A percentile compares a stretch with the other conserved stretches of the same genome.
Evolutionary conservation across 1,140 invertebrate species (phyloP).

Genomic region (Cydia amplana): DNA sequence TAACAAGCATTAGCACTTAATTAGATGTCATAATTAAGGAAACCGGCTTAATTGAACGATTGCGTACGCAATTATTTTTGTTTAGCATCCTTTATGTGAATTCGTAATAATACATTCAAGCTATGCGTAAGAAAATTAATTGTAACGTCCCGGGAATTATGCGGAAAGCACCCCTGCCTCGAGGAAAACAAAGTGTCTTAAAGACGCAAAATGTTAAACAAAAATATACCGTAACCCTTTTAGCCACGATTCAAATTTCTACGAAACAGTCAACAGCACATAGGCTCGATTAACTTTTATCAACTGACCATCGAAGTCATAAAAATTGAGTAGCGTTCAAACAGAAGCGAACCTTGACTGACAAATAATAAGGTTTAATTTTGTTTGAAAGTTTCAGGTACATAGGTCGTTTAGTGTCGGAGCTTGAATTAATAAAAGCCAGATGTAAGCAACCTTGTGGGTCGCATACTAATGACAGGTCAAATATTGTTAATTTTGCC

Average conservation of each 20-base stretch:
- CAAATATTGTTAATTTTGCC: slow-evolving; percentile 32
- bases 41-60: neutral
- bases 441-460: slow-evolving; percentile 27
- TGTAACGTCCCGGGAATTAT: slow-evolving; percentile 5
- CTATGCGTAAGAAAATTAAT: slow-evolving; percentile 27
- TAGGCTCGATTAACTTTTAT: neutral
- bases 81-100: slow-evolving; percentile 22
- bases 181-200: neutral
- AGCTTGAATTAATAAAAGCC: neutral
- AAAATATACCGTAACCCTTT: neutral
- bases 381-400: neutral
- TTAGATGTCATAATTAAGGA: neutral
- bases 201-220: neutral
- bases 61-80: slow-evolving; percentile 24
- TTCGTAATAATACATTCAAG: slow-evolving; percentile 18
- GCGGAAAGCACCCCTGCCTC: slow-evolving; percentile 20
- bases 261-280: too few species aligned
- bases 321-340: neutral
- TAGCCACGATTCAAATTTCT: neutral
- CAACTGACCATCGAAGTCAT: neutral
- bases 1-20: slow-evolving; percentile 20
- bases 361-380: neutral
- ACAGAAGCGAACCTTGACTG: neutral
- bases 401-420: neutral
- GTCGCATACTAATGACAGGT: slow-evolving; percentile 27